Percentiles rank a stretch among this genome's conserved stretches.
These are phyloP conservation scores for Ctenoplectra terminalis DNA, from an alignment of 1,140 invertebrate genomes.

Conservation along the genomic window DNA sequence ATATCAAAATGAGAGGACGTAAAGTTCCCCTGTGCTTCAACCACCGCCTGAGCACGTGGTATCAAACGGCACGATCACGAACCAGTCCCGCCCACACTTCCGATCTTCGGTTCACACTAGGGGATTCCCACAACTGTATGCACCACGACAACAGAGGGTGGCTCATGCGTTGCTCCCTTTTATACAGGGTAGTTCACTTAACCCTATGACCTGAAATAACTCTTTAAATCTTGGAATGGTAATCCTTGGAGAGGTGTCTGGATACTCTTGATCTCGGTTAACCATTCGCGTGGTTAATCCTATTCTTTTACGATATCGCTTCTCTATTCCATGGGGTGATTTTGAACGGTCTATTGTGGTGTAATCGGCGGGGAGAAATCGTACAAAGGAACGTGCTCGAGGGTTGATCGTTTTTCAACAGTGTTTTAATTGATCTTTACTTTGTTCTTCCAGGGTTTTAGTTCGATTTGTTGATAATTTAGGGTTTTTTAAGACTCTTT, in stretches of 20 bases:
- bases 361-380: neutral
- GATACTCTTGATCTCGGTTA: constrained; percentile 44
- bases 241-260: constrained; percentile 11
- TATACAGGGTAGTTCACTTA: constrained; percentile 56
- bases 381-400: constrained; percentile 1
- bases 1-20: constrained; percentile 53
- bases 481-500: too few species aligned
- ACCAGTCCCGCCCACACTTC: constrained; percentile 44
- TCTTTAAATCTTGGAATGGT: constrained; percentile 43
- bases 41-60: constrained; percentile 47
- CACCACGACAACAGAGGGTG: constrained; percentile 59
- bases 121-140: constrained; percentile 58
- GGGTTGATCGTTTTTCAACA: neutral
- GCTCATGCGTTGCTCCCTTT: constrained; percentile 63
- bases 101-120: constrained; percentile 53
- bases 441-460: too few species aligned
- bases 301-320: constrained; percentile 30
- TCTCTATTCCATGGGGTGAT: neutral
- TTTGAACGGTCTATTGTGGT: neutral
- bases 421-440: too few species aligned
- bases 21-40: constrained; percentile 44
- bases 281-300: neutral
- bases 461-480: too few species aligned
- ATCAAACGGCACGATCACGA: constrained; percentile 52
- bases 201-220: constrained; percentile 52